Evolutionary conservation across 1,140 invertebrate species (phyloP), one percentile per base, ranked within the genome.

Genomic region (Caerostris extrusa): DNA sequence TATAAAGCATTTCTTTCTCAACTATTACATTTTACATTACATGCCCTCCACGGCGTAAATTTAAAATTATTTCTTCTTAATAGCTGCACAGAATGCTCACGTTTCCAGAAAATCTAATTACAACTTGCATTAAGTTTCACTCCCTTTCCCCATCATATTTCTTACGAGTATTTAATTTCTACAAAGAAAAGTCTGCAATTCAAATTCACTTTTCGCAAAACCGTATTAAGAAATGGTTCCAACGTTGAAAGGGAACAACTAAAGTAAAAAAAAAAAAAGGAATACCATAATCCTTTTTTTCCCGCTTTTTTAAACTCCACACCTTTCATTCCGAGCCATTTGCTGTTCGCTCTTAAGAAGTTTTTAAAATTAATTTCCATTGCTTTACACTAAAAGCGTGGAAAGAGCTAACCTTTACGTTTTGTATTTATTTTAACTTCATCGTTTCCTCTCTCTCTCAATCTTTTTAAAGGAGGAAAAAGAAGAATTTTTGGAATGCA

Each of bases 351-450:
- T 64, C 57, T 67, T 55, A 53, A 58, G 57, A 88, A 60, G 19
- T 56, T 56, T 88, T 88, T n/a, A n/a, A 88, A 88, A 88, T 88
- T 88, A 88, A 88, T 88, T 88, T 88, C 86, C 60, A 61, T 64
- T 88, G 86, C 61, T 64, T 67, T 58, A 88, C 86, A 67, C 60
- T 61, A 88, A 88, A 88, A 85, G 82, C 82, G 17, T 8, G 57
- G 55, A 85, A 58, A 34, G 14, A 55, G 19, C 55, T 61, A n/a
- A 57, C 10, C 56, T 86, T 17, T 53, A 14, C 50, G 17, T 64
- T 88, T 50, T 17, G 14, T 88, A 50, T 88, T 67, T 88, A 17
- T 61, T 67, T n/a, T 86, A 58, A 58, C 55, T 34, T 67, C n/a
- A n/a, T 85, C 55, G 8, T 10, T 77, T 77, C 50, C 69, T 50